These are phyloP conservation scores for Drosophila funebris DNA, from an alignment of 1,140 invertebrate species.

Conservation along the genomic window DNA sequence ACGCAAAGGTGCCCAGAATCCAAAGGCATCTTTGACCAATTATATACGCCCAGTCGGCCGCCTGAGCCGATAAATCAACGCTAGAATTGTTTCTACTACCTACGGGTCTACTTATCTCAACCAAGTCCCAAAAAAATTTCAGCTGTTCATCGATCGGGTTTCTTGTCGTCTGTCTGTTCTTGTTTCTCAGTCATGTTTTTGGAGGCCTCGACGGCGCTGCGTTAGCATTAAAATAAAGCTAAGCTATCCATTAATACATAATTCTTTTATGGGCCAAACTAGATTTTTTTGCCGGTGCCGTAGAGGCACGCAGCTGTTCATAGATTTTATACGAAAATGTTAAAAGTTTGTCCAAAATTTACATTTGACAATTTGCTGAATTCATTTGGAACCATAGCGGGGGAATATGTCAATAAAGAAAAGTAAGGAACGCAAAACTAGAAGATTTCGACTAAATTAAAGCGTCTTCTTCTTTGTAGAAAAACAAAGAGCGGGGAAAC, in stretches of 20 bases:
- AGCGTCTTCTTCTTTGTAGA: neutral
- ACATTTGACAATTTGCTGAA: slow-evolving; percentile 4
- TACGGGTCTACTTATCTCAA: slow-evolving; percentile 19
- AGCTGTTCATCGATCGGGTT: slow-evolving; percentile 34
- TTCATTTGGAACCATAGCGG: slow-evolving; percentile 7
- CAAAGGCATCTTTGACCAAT: slow-evolving; percentile 56
- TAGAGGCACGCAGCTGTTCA: slow-evolving; percentile 30
- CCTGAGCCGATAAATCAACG: slow-evolving; percentile 35
- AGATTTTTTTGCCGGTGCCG: slow-evolving; percentile 24
- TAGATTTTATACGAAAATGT: slow-evolving; percentile 24
- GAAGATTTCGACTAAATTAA: neutral
- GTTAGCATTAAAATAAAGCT: slow-evolving; percentile 39
- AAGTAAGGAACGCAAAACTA: slow-evolving; percentile 4
- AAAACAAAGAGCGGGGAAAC: neutral
- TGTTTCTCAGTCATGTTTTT: slow-evolving; percentile 27
- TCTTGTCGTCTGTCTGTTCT: slow-evolving; percentile 27
- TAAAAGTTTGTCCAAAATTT: slow-evolving; percentile 23
- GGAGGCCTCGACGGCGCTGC: slow-evolving; percentile 2
- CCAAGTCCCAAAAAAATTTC: slow-evolving; percentile 15
- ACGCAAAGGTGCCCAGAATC: slow-evolving; percentile 29
- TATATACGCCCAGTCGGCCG: slow-evolving; percentile 49
- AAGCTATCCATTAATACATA: slow-evolving; percentile 14
- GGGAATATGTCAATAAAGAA: neutral
- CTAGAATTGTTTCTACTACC: slow-evolving; percentile 24
- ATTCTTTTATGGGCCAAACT: slow-evolving; percentile 27